A percentile compares a stretch with the other conserved stretches of the same genome.
These are phyloP conservation scores for Charanyca ferruginea DNA, from an alignment of 2,888 invertebrate genomes.

Conservation along the genomic window DNA sequence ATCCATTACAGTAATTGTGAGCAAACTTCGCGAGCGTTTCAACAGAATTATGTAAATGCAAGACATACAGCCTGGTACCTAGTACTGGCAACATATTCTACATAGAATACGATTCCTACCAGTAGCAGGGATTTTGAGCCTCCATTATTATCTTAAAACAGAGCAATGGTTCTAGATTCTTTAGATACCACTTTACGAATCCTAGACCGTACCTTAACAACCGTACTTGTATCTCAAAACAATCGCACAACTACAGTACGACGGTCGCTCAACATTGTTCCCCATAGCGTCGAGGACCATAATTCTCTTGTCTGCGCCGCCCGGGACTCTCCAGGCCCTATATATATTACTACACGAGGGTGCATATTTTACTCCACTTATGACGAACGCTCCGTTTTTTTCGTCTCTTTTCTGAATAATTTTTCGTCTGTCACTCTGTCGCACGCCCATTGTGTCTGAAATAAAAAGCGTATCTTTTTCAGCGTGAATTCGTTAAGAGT, in stretches of 20 bases:
- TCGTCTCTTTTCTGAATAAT: slow-evolving; percentile 61
- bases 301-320: slow-evolving; percentile 44
- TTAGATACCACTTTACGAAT: too few species aligned
- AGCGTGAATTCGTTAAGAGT: slow-evolving; percentile 60
- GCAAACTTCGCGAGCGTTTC: slow-evolving; percentile 49
- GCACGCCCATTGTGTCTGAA: slow-evolving; percentile 56
- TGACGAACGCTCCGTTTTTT: slow-evolving; percentile 63
- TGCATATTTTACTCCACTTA: slow-evolving; percentile 71
- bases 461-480: slow-evolving; percentile 64
- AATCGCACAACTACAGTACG: slow-evolving; percentile 10
- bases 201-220: too few species aligned
- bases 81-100: slow-evolving; percentile 26
- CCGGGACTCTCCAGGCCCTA: slow-evolving; percentile 58
- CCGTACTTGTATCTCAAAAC: neutral
- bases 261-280: slow-evolving; percentile 26
- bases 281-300: slow-evolving; percentile 25
- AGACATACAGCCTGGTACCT: slow-evolving; percentile 21
- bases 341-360: slow-evolving; percentile 69
- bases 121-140: neutral
- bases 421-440: slow-evolving; percentile 63
- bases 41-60: slow-evolving; percentile 49
- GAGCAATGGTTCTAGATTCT: too few species aligned
- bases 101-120: slow-evolving; percentile 4
- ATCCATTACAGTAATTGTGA: slow-evolving; percentile 59
- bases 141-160: too few species aligned